phyloP scores from a whole-genome alignment of 2,113 vertebrate genomes.

The Circaetus gallicus region DNA sequence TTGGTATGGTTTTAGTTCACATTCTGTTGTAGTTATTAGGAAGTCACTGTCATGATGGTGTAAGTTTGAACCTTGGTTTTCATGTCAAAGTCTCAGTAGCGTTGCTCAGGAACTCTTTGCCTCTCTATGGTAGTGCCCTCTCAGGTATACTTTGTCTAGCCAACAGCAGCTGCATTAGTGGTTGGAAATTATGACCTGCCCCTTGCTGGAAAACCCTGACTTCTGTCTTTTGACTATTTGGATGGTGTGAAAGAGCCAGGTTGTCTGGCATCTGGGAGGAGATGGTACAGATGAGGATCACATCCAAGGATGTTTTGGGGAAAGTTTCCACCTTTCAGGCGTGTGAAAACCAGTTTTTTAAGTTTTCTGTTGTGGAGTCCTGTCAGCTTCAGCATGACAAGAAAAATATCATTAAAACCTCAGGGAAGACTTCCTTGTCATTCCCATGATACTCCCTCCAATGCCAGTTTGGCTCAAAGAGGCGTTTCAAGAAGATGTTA shows the following conservation, averaged over 20 bases:
- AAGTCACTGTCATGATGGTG: background rate
- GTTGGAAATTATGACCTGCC: background rate
- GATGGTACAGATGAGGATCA: background rate
- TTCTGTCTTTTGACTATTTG: background rate
- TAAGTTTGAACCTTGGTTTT: background rate
- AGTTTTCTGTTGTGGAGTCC: background rate
- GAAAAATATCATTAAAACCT: background rate
- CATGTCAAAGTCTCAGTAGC: background rate
- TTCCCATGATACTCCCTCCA: background rate
- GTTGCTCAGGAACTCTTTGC: background rate
- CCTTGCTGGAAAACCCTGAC: background rate
- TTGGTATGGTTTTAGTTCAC: background rate
- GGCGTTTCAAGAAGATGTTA: background rate
- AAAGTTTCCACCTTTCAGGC: background rate
- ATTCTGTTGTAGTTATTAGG: background rate
- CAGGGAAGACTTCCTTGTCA: background rate
- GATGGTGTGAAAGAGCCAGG: background rate
- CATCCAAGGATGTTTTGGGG: background rate
- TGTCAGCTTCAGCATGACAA: background rate
- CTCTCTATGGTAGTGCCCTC: background rate
- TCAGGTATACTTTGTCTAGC: background rate
- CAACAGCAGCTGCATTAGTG: background rate
- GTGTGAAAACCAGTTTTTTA: background rate
- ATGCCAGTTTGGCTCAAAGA: background rate
- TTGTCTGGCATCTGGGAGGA: background rate